phyloP scores from a whole-genome alignment of 1,140 invertebrate species.

The Thaumatotibia leucotreta region DNA sequence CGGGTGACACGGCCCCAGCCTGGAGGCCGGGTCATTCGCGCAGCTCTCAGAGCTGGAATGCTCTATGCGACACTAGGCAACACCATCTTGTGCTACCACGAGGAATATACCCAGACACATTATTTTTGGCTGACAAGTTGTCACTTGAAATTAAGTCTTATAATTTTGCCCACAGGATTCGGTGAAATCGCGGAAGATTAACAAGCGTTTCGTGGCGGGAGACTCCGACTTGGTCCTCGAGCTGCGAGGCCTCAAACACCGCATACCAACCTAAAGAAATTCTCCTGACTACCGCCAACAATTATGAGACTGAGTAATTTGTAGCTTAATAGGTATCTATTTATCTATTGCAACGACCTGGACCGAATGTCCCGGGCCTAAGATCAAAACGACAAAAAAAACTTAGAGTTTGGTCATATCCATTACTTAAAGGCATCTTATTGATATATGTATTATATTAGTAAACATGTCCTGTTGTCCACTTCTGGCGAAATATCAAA shows the following conservation, averaged over 20 bases:
- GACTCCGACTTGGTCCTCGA: constrained; percentile 78
- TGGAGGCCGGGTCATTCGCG: constrained; percentile 60
- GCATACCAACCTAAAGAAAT: constrained; percentile 69
- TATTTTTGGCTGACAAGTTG: neutral
- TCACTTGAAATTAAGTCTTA: neutral
- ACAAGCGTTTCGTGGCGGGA: constrained; percentile 77
- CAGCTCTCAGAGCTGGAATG: neutral
- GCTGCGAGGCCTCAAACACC: constrained; percentile 77
- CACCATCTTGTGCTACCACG: neutral
- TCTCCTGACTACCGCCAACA: constrained; percentile 56
- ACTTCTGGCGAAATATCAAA: constrained; percentile 15
- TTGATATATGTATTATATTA: constrained; percentile 9
- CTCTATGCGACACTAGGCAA: neutral
- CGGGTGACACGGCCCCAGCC: constrained; percentile 55
- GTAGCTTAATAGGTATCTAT: constrained; percentile 58
- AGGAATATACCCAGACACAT: neutral
- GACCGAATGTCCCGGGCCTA: constrained; percentile 32
- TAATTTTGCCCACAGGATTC: constrained; percentile 44
- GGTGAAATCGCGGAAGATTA: constrained; percentile 59
- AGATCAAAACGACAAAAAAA: constrained; percentile 41
- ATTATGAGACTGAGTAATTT: constrained; percentile 74
- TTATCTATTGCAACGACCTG: constrained; percentile 50
- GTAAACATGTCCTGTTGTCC: constrained; percentile 2
- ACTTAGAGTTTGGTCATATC: constrained; percentile 14
- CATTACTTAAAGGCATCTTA: constrained; percentile 1